These are phyloP conservation scores for Solenopsis fugax DNA, from an alignment of 1,140 invertebrate species.

Conservation along the genomic window DNA sequence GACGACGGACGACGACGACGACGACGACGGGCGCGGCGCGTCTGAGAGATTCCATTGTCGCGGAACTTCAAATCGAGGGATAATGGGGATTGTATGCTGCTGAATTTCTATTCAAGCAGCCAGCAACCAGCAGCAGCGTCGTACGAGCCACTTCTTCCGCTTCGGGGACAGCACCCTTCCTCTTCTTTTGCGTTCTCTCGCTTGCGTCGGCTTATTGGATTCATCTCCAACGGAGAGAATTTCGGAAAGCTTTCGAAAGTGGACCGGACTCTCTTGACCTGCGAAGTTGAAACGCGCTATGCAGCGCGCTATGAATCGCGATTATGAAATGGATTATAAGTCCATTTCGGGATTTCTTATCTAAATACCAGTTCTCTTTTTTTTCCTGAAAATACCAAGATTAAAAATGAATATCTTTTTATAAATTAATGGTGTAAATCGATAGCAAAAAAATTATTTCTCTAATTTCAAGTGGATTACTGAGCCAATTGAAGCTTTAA, in stretches of 20 bases:
- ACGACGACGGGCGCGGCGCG: conserved; percentile 59
- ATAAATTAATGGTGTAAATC: background rate
- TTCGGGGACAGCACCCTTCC: conserved; percentile 68
- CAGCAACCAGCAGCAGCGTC: conserved; percentile 57
- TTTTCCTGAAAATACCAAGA: background rate
- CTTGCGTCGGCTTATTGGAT: conserved; percentile 79
- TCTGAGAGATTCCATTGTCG: conserved; percentile 79
- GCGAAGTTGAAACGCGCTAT: conserved; percentile 37
- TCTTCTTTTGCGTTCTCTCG: conserved; percentile 59
- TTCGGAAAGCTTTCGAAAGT: conserved; percentile 74
- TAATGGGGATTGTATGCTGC: conserved; percentile 82
- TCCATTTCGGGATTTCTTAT: background rate
- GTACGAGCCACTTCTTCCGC: conserved; percentile 76
- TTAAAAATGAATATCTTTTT: background rate
- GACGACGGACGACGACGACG: conserved; percentile 40
- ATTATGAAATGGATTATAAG: background rate
- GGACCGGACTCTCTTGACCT: conserved; percentile 55
- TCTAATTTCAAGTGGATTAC: conserved; percentile 23
- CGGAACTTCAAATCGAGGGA: conserved; percentile 79
- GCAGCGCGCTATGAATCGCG: background rate
- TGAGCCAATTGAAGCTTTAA: background rate
- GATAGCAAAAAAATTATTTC: background rate
- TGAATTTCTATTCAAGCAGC: conserved; percentile 81
- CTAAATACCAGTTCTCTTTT: background rate
- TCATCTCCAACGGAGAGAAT: conserved; percentile 74